Evolutionary conservation across 2,888 invertebrate species (phyloP), one percentile per base, ranked within the genome.

Genomic region (Nesidiocoris tenuis): DNA sequence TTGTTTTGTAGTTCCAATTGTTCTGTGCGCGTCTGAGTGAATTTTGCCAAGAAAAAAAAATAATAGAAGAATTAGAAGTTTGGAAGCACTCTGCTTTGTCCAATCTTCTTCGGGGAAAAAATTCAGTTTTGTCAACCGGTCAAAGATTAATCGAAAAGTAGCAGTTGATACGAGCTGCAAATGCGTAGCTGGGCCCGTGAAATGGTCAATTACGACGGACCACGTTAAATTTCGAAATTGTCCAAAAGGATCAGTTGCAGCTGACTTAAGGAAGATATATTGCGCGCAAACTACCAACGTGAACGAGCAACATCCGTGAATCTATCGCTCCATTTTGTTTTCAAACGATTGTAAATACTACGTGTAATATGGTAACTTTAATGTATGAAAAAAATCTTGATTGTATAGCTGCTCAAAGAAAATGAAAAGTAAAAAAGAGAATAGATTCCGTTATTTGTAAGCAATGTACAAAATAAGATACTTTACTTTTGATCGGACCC

Each of bases 371-470:
- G 57, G 24, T 24, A 61, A 54, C 24, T 74, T 64, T 22, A 59
- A 61, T 74, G 24, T 56, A 56, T 18, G 64, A 72, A 72, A 39
- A 61, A 64, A 17, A 74, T 39, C 18, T 74, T 74, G 76, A 77
- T 76, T 74, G 76, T 77, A 76, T 64, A 76, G 76, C 77, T 77
- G 77, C 77, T 77, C 77, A 77, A 77, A 76, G 21, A 22, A 71
- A 67, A 59, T 59, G 3, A 18, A 18, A 18, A 59, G n/a, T 9
- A 59, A 59, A 59, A 39, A 12, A 39, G 12, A 39, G 5, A 18
- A 18, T 72, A 61, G 63, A 63, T 61, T 72, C 39, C n/a, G 61
- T 23, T 63, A 63, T 61, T 61, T 63, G 54, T 61, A 61, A 72
- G 63, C 12, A 61, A 63, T 72, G 61, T 72, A 72, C 61, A 61